Evolutionary conservation across 2,888 invertebrate genomes (phyloP), one percentile per base, ranked within the genome.

Genomic region (Ecdyonurus torrentis): DNA sequence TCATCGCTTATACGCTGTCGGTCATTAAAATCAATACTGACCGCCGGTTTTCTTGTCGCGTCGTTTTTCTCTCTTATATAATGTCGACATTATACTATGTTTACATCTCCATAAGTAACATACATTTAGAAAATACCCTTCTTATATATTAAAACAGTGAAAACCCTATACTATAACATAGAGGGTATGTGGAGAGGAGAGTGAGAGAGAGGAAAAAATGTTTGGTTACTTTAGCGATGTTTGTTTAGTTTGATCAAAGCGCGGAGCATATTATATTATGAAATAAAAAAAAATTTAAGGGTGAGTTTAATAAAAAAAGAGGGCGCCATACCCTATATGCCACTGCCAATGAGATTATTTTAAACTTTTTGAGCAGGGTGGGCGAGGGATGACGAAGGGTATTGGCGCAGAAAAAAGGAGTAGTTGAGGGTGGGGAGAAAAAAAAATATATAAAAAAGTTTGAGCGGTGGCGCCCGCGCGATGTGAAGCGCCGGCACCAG

Each of bases 1-100:
- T 55, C 55, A 55, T 55, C n/a, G n/a, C 55, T 55, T n/a, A 50
- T 50, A n/a, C 37, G 5, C 37, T 37, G 37, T 5, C 22, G 55
- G 55, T 55, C 55, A 55, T 55, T 55, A 55, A 55, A 55, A 55
- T 55, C 55, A 55, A 55, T 55, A 55, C 55, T 55, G 37, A 37
- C 37, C 37, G 15, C 15, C 37, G 7, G 15, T 10, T 5, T 37
- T 15, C 15, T 15, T 37, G 37, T n/a, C n/a, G n/a, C n/a, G n/a
- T n/a, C n/a, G n/a, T n/a, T n/a, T n/a, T n/a, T n/a, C n/a, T n/a
- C n/a, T n/a, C n/a, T n/a, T n/a, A n/a, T n/a, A n/a, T n/a, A n/a
- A n/a, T n/a, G n/a, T n/a, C n/a, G 37, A 5, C 37, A 10, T 10
- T 37, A 37, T 37, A 37, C 7, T 15, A 10, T 37, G 37, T 37